Evolutionary conservation across 2,113 vertebrate species (phyloP).

Genomic region (Sigmodon hispidus): DNA sequence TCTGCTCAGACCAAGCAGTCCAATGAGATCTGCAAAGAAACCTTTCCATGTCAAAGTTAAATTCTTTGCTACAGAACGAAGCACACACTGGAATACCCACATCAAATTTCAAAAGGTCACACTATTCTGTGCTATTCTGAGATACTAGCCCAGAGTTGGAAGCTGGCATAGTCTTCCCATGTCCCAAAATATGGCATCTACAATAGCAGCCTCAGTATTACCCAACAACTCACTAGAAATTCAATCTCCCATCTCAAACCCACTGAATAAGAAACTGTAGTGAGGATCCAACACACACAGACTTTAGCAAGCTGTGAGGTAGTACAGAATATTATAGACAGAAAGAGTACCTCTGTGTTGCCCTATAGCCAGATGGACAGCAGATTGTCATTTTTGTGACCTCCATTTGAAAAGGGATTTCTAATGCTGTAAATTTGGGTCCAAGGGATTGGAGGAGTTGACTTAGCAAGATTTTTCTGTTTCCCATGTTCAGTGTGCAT

Average conservation of each 20-base stretch:
- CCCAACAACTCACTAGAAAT: not conserved
- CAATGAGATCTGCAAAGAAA: not conserved
- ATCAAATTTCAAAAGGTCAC: not conserved
- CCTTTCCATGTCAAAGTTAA: not conserved
- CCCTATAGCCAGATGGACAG: not conserved
- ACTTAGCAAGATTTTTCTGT: not conserved
- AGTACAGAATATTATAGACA: not conserved
- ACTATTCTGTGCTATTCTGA: not conserved
- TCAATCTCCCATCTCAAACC: not conserved
- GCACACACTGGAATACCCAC: not conserved
- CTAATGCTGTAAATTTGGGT: not conserved
- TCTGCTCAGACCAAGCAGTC: not conserved
- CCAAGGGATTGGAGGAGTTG: not conserved
- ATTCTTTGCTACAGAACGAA: not conserved
- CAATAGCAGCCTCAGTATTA: not conserved
- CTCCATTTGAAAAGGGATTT: not conserved
- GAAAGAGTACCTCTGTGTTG: not conserved
- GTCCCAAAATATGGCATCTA: not conserved
- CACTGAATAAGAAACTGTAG: not conserved
- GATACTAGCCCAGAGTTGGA: not conserved
- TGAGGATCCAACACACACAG: not conserved
- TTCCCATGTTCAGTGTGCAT: not conserved
- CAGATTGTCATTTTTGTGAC: not conserved
- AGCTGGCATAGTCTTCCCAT: not conserved
- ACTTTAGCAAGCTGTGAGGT: not conserved